These are phyloP conservation scores for Periophthalmodon schlosseri DNA, from an alignment of 2,113 vertebrate species.

Conservation along the genomic window DNA sequence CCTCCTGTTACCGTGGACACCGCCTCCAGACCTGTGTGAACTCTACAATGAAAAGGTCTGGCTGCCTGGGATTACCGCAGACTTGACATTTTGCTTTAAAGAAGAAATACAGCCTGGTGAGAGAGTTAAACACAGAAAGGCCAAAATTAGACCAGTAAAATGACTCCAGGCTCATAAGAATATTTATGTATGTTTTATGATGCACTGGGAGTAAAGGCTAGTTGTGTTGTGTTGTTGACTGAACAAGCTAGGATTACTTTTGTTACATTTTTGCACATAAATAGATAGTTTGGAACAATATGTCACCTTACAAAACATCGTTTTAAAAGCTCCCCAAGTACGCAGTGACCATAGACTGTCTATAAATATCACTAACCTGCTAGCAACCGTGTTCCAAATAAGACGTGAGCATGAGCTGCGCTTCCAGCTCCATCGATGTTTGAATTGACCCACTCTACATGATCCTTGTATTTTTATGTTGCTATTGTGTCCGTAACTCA, in stretches of 20 bases:
- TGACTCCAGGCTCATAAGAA: not conserved
- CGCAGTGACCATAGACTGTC: no score
- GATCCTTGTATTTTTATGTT: no score
- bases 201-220: not conserved
- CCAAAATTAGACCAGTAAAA: not conserved
- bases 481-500: no score
- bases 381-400: no score
- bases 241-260: not conserved
- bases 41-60: constrained; percentile 5
- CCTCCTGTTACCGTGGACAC: not conserved
- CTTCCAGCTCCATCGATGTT: no score
- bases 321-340: no score
- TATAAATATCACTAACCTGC: no score
- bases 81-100: constrained; percentile 10
- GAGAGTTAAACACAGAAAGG: not conserved
- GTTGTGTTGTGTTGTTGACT: not conserved
- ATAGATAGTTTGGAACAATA: no score
- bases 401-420: no score
- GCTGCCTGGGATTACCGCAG: not conserved
- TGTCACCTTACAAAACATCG: no score
- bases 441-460: no score
- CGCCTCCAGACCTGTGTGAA: not conserved
- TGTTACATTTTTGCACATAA: no score
- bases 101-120: not conserved
- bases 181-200: not conserved